Evolutionary conservation across 2,113 vertebrate genomes (phyloP), one percentile per base, ranked within the genome.

Genomic region (Hassar affinis): DNA sequence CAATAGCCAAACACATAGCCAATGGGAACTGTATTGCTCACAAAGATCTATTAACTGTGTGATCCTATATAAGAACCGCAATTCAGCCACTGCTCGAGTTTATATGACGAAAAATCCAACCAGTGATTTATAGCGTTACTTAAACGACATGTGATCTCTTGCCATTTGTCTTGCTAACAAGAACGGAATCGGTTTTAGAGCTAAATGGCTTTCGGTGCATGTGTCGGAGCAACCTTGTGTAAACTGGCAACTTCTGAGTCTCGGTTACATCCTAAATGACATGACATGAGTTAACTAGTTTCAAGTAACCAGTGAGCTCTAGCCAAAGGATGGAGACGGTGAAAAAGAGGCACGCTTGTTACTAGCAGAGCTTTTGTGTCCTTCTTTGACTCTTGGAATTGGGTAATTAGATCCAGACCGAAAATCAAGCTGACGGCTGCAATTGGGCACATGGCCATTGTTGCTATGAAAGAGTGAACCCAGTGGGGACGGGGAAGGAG

Each of bases 331-430:
- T 49, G 66, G 51, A 69, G 51, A 79, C 22, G 22, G 49, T 25
- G 45, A 18, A 45, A 68, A 59, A 57, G 51, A 71, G 52, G 35
- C 57, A 78, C 33, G 52, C 33, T 79, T 56, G 38, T 69, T 7
- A 35, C 62, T 35, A 71, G 83, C 64, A 79, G 42, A 38, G 76
- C 42, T 61, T 76, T 78, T 68, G 30, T 45, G 75, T 72, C 56
- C 54, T 77, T 64, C 57, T 66, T 79, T 78, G 77, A 82, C 66
- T 82, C 76, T 77, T 77, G 57, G 42, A 78, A 61, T 79, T 68
- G 69, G 49, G 77, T 83, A 80, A 83, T 76, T 59, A 78, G 83
- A 80, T 79, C 83, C 83, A 80, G 83, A 83, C 82, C 8, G 49
- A 83, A 78, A 66, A 83, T 78, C 74, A 84, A 80, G 66, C 77